These are phyloP conservation scores for Sminthopsis crassicaudata DNA, from an alignment of 2,113 vertebrate species.

Conservation along the genomic window DNA sequence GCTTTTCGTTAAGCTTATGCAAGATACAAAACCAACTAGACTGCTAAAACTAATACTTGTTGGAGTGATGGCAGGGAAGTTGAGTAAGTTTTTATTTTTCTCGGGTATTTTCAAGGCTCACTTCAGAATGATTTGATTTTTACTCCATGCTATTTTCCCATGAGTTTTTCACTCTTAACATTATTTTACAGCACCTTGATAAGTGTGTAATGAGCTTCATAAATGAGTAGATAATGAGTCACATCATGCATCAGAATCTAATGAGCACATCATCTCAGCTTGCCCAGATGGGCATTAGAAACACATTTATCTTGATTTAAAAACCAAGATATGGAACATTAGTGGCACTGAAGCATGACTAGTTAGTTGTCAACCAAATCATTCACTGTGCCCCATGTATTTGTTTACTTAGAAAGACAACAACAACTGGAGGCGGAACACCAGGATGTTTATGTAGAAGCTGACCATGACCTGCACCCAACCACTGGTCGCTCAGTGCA, in stretches of 20 bases:
- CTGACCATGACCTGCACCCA: constrained; percentile 90
- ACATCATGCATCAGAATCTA: neutral
- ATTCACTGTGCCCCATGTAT: constrained; percentile 15
- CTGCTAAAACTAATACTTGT: fast-evolving
- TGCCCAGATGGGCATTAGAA: neutral
- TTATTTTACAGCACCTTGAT: neutral
- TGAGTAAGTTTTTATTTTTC: neutral
- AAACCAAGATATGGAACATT: neutral
- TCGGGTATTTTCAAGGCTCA: neutral
- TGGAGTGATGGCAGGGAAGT: neutral
- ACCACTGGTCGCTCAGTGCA: constrained; percentile 77
- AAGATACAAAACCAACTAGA: neutral
- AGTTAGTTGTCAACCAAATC: neutral
- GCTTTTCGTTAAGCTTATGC: neutral
- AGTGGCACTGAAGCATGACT: neutral
- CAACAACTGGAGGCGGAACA: constrained; percentile 91
- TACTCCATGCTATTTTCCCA: neutral
- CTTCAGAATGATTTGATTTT: neutral
- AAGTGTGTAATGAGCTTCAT: neutral
- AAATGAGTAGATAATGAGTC: neutral
- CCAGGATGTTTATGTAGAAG: constrained; percentile 87
- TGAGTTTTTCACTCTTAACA: neutral
- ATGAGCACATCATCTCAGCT: neutral
- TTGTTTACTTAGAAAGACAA: constrained; percentile 87
- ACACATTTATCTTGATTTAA: neutral